Base-by-base conservation (phyloP, 2,888 invertebrate genomes). In the Lamproptera curius region DNA sequence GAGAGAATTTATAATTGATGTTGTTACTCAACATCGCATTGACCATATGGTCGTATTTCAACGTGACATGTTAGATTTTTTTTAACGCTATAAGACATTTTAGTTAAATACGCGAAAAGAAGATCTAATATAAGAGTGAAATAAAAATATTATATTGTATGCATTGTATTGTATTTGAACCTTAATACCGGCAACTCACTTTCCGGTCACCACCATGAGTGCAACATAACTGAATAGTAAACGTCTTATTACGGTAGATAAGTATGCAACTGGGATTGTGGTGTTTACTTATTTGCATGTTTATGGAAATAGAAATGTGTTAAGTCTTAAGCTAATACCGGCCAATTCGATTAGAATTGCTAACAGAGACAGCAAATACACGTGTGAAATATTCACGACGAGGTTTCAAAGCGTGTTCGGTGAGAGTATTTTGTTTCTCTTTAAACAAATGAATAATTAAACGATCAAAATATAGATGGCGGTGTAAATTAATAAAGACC, bases 301-400 rank as follows among this genome's bases (percentile, higher is more conserved):
- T 47, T 42, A 38, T 31, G 34, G 16, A 26, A 13, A 49, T 36
- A 36, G 40, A 49, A 49, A 40, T 14, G 49, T 43, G 43, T 36
- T 40, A 49, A 49, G 28, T 49, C 36, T 35, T 49, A 43, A 44
- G 34, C 40, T 23, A 43, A 49, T 17, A 34, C 48, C 11, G 16
- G 43, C 44, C 40, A 36, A 41, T 49, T 49, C 17, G 44, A 41
- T 41, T 49, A 40, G 44, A 40, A 49, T 40, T 44, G 40, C 49
- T 49, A 44, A 44, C 28, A 31, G 31, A 23, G 16, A 14, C 9
- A n/a, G 31, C 31, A 28, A 44, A 49, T 44, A 49, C 31, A 14
- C 31, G 40, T 44, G 49, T 36, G 40, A 48, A 49, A 49, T 26
- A 13, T 34, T 15, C 34, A 38, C 16, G 42, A 40, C 35, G n/a